A percentile compares a stretch with the other conserved stretches of the same genome.
Evolutionary conservation across 2,113 vertebrate species (phyloP).

Genomic region (Lontra canadensis): DNA sequence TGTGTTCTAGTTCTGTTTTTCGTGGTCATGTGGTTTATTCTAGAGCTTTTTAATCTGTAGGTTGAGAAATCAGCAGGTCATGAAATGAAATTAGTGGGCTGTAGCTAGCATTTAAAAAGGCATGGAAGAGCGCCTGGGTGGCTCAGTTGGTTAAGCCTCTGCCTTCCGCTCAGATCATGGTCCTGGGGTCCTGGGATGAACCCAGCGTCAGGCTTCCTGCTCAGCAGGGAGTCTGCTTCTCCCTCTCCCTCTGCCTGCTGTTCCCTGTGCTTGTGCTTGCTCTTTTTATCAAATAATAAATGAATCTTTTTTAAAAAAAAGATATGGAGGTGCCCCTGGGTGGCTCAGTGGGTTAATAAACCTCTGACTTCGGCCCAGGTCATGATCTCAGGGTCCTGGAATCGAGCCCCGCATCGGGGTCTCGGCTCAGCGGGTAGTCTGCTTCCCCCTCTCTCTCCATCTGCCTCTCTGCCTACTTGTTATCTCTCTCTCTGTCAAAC

Average conservation of each 20-base stretch:
- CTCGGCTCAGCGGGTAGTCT: too few species aligned
- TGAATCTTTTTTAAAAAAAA: too few species aligned
- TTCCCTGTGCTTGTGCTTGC: not conserved
- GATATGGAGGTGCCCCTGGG: too few species aligned
- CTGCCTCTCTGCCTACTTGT: too few species aligned
- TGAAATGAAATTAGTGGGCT: conserved; percentile 24
- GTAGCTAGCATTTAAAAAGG: conserved; percentile 21
- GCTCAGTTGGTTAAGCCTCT: not conserved
- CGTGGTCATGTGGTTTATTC: conserved; percentile 36
- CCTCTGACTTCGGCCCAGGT: too few species aligned
- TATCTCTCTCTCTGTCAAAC: not conserved
- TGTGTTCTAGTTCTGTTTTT: conserved; percentile 42
- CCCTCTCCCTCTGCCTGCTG: not conserved
- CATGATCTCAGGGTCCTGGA: too few species aligned
- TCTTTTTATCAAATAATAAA: not conserved
- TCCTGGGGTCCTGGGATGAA: not conserved
- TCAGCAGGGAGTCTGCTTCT: not conserved
- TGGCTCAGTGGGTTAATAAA: too few species aligned
- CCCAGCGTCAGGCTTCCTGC: not conserved
- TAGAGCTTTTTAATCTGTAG: not conserved
- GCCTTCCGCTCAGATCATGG: not conserved
- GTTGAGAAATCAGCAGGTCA: not conserved
- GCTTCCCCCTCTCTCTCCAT: too few species aligned
- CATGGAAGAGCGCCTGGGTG: not conserved
- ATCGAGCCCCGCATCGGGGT: too few species aligned